A percentile compares a stretch with the other conserved stretches of the same genome.
Conservation (phyloP, 1,140 invertebrate species). For the Conus ventricosus region DNA sequence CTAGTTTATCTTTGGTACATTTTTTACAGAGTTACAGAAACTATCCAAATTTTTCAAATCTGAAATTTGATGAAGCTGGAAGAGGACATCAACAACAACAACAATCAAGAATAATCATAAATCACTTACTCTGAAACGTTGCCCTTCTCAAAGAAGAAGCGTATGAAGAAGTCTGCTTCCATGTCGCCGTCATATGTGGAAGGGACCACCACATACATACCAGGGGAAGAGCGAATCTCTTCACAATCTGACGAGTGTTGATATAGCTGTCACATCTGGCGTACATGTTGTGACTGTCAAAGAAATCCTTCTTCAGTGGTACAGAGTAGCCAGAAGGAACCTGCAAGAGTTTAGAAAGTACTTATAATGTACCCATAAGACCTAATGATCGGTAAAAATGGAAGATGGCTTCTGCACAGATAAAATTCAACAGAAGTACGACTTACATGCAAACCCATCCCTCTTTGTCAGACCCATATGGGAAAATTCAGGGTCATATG, state of each 20-base stretch:
- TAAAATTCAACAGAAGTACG: too few species aligned
- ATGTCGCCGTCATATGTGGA: slow-evolving; percentile 94
- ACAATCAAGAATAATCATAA: neutral
- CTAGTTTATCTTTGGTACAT: too few species aligned
- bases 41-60: too few species aligned
- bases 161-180: slow-evolving; percentile 94
- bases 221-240: slow-evolving; percentile 85
- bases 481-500: too few species aligned
- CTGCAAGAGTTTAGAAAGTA: neutral
- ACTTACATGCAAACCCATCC: too few species aligned
- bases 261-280: slow-evolving; percentile 94
- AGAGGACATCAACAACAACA: too few species aligned
- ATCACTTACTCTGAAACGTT: slow-evolving; percentile 64
- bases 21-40: too few species aligned
- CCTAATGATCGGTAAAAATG: too few species aligned
- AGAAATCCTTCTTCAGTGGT: slow-evolving; percentile 91
- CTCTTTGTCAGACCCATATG: too few species aligned
- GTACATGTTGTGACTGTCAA: slow-evolving; percentile 93
- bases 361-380: too few species aligned
- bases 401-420: too few species aligned
- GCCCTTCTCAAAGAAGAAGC: slow-evolving; percentile 91
- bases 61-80: too few species aligned
- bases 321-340: slow-evolving; percentile 76
- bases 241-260: slow-evolving; percentile 85
- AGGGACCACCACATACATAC: slow-evolving; percentile 87